Evolutionary conservation across 2,888 invertebrate genomes (phyloP), one percentile per base, ranked within the genome.

Genomic region (Agrotis ipsilon): DNA sequence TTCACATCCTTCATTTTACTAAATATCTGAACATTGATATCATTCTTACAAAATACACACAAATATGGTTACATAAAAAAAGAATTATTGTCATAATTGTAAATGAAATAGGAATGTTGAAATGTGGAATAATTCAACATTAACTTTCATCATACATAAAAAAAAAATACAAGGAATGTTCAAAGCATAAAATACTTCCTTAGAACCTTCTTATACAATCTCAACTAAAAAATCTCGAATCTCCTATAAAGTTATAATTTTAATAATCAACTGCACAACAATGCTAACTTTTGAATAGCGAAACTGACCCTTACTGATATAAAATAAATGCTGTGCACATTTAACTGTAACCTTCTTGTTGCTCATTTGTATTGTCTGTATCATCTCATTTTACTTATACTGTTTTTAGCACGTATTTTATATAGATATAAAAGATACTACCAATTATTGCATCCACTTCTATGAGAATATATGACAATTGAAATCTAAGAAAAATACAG

Each of bases 401-500:
- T n/a, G 52, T 32, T 49, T 32, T 24, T 55, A 54, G 54, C 18
- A 43, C 19, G 45, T 32, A 11, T 54, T 55, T 55, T 3, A 14
- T 55, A 14, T n/a, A 55, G n/a, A 32, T 14, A 32, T 32, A n/a
- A 55, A 0, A 55, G 6, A 55, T 32, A n/a, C 18, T 32, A 68
- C 57, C 14, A 57, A 51, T 69, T 57, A 51, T 57, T 57, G 18
- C 57, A 27, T 61, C 21, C 18, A 43, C 18, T 11, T 39, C 39
- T n/a, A 61, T 57, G 16, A 78, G 49, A 45, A 67, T 43, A 57
- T 39, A 19, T 18, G 54, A 55, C 7, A 32, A 71, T 32, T 24
- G n/a, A 59, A 71, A 54, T 72, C 78, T 19, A 71, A 24, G 48
- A 72, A 72, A 21, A 76, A 48, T 21, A n/a, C 2, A 4, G n/a